Evolutionary conservation across 2,113 vertebrate species (phyloP).

Genomic region (Chroicocephalus ridibundus): DNA sequence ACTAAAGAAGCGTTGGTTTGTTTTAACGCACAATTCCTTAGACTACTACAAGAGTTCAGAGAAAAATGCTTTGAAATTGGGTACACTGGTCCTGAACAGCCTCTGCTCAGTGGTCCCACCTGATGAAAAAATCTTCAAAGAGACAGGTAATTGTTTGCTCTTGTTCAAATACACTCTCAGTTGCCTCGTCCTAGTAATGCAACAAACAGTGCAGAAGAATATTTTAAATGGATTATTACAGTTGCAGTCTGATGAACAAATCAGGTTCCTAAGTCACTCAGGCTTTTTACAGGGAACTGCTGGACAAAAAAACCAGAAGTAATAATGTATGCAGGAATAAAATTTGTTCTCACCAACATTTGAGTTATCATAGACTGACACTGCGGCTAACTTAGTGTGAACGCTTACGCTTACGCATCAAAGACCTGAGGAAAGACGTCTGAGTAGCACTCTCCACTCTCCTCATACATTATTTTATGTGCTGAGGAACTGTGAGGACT

Average conservation of each 20-base stretch:
- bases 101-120: conserved; percentile 92
- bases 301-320: not conserved
- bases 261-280: not conserved
- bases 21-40: conserved; percentile 95
- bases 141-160: conserved; percentile 79
- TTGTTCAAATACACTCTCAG: not conserved
- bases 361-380: not conserved
- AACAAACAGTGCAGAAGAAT: not conserved
- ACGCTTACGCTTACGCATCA: not conserved
- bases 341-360: not conserved
- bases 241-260: not conserved
- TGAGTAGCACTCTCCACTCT: not conserved
- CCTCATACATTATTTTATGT: not conserved
- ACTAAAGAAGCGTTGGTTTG: conserved; percentile 97
- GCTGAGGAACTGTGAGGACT: not conserved
- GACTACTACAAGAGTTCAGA: conserved; percentile 98
- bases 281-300: not conserved
- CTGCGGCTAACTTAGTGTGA: not conserved
- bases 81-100: conserved; percentile 93
- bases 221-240: not conserved
- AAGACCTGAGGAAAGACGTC: not conserved
- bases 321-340: not conserved
- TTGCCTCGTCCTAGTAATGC: not conserved
- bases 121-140: conserved; percentile 93
- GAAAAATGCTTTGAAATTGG: conserved; percentile 88